A percentile compares a stretch with the other conserved stretches of the same genome.
phyloP scores from a whole-genome alignment of 1,140 invertebrate genomes.

The Heliconius melpomene region DNA sequence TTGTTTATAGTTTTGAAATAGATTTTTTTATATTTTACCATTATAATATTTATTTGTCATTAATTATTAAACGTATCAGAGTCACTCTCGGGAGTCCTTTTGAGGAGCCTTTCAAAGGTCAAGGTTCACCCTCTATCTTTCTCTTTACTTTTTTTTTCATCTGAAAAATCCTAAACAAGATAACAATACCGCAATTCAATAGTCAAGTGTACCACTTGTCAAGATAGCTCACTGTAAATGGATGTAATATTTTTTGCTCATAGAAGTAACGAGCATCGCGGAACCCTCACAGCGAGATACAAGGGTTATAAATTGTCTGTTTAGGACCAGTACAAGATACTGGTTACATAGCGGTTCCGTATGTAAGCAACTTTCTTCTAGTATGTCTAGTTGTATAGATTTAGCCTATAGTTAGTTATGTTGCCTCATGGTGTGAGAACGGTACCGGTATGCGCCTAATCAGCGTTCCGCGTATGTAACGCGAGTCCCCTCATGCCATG shows the following conservation, averaged over 20 bases:
- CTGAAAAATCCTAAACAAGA: background rate
- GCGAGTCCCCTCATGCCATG: too few relatives aligned
- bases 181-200: background rate
- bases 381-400: too few relatives aligned
- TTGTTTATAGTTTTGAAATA: too few relatives aligned
- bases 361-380: background rate
- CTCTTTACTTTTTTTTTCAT: background rate
- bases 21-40: too few relatives aligned
- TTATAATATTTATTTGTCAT: too few relatives aligned
- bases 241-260: slow-evolving; percentile 8
- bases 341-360: background rate
- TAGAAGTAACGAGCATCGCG: background rate
- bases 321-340: background rate
- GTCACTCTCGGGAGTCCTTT: too few relatives aligned
- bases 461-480: too few relatives aligned
- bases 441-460: too few relatives aligned
- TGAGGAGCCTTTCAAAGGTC: too few relatives aligned
- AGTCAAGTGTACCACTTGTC: background rate
- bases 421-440: too few relatives aligned
- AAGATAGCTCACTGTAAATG: slow-evolving; percentile 1
- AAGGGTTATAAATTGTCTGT: slow-evolving; percentile 2
- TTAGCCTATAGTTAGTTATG: too few relatives aligned
- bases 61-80: too few relatives aligned
- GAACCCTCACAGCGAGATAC: background rate
- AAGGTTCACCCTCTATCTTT: background rate